Base-by-base conservation (phyloP, 2,888 invertebrate genomes). In the Dendrolimus pini region DNA sequence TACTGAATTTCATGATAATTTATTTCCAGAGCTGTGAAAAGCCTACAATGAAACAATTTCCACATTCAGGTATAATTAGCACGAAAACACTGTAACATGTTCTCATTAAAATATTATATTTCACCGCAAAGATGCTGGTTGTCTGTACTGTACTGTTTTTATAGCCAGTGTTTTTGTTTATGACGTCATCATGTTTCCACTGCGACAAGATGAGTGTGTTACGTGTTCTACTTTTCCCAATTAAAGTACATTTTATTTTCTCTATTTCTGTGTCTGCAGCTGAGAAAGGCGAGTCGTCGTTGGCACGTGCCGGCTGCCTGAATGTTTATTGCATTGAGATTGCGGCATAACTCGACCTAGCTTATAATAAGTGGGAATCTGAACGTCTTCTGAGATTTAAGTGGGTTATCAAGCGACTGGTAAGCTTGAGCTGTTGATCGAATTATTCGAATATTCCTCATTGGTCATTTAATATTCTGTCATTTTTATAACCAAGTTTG, bases 281-380 rank as follows among this genome's bases (percentile, higher is more conserved):
- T 60, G 65, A 59, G 64, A 69, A 71, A 70, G 67, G 71, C 69
- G 62, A 73, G 70, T 77, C 77, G 76, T 81, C 77, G 80, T 61
- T 65, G 70, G 77, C 83, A 83, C 83, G 85, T 83, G 81, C 80
- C 69, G 65, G 73, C 73, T 62, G 66, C 70, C 74, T 76, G 71
- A 77, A 83, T 83, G 83, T 83, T 85, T 84, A 84, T 85, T 84
- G 78, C 82, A 78, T 80, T 78, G 79, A 82, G 82, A 82, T 83
- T 85, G 81, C 78, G 77, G 78, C 75, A 80, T 81, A 83, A 80
- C 82, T 82, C 68, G 74, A 64, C 65, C 69, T 62, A 61, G 69
- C 62, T 77, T 78, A 81, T 82, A 77, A 81, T 80, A 81, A 78
- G 77, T 70, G 66, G 62, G 68, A 74, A 72, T 75, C 74, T 75